Evolutionary conservation across 2,888 invertebrate genomes (phyloP), one percentile per base, ranked within the genome.

Genomic region (Lasioglossum villosulum): DNA sequence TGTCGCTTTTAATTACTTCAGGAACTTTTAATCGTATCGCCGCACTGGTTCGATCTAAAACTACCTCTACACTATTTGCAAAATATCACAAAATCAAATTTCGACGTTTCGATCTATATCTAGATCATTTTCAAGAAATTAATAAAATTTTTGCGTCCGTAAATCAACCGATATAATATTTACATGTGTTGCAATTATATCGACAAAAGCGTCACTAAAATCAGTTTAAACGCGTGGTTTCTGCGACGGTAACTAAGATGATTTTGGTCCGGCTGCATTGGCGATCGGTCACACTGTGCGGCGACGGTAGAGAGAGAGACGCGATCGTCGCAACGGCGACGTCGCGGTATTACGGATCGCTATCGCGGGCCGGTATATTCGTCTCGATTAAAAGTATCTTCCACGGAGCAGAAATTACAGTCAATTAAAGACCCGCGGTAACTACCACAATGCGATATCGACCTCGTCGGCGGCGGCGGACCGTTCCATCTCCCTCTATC

Each of bases 401-500:
- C 48, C 34, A 63, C 75, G 45, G 34, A 84, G 90, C 88, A 90
- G 89, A 92, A 92, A 93, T 93, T 92, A 90, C 91, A 90, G 91
- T 93, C 92, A 92, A 93, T 93, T 92, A 93, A 91, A 92, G 89
- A 79, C 27, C 66, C 56, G 30, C 66, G 77, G 76, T 84, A 90
- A 81, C 87, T 70, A 70, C 89, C 90, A 79, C 89, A 86, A 89
- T 90, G 89, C 88, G 91, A 90, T 92, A 91, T 92, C 90, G 89
- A 91, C 87, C 90, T 83, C 85, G 74, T 80, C 75, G 82, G 68
- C 56, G 74, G 82, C 75, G 79, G 82, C 72, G 79, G 19, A 80
- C 72, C 74, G 72, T 48, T 37, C 76, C 39, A 39, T 70, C 70
- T 74, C 56, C 48, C n/a, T 56, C 71, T 70, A 23, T 37, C 68